These are phyloP conservation scores for Ericerus pela DNA, from an alignment of 1,140 invertebrate species.

Conservation along the genomic window DNA sequence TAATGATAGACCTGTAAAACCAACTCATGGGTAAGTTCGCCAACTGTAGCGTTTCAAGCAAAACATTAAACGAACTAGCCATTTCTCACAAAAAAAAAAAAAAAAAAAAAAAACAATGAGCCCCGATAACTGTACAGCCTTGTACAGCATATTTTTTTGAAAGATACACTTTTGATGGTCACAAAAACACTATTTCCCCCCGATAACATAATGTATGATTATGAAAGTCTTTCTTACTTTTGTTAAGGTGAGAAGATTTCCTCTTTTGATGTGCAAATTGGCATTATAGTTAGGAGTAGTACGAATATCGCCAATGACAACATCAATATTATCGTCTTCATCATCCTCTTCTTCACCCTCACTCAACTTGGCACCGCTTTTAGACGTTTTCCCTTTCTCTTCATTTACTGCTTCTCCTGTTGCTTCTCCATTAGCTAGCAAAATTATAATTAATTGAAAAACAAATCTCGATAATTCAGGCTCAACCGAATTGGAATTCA, in stretches of 20 bases:
- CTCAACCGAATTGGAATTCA: neutral
- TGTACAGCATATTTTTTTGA: no score
- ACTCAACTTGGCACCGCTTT: neutral
- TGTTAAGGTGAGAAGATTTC: slow-evolving; percentile 1
- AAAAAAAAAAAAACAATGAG: no score
- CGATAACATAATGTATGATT: no score
- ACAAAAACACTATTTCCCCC: no score
- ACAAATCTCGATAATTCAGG: no score
- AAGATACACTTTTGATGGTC: no score
- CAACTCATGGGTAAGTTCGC: neutral
- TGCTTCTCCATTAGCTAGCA: neutral
- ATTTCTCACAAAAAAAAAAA: no score
- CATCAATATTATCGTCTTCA: slow-evolving; percentile 3
- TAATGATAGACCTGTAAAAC: slow-evolving; percentile 8
- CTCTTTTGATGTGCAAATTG: neutral
- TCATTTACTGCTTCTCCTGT: neutral
- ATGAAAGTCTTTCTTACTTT: neutral
- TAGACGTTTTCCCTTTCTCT: no score
- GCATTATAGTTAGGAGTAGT: neutral
- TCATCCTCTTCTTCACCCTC: slow-evolving; percentile 3
- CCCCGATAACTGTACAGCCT: no score
- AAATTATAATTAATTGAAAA: neutral
- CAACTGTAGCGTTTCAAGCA: no score
- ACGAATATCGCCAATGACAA: slow-evolving; percentile 1
- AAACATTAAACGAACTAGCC: no score